phyloP scores from a whole-genome alignment of 2,113 vertebrate species.

The Romanogobio albipinnatus region DNA sequence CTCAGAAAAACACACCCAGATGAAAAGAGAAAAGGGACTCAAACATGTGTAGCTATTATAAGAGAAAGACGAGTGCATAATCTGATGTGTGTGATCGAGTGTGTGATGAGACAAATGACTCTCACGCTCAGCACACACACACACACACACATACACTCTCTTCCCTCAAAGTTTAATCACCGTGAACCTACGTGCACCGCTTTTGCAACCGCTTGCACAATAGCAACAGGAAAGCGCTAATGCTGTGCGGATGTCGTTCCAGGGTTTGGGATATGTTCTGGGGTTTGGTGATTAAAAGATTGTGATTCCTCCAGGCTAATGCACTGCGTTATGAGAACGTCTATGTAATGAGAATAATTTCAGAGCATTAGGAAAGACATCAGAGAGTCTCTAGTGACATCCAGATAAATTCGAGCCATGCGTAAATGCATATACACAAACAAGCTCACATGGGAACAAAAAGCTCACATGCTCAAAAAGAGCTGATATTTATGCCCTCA shows the following conservation, averaged over 20 bases:
- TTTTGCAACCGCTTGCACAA: constrained; percentile 5
- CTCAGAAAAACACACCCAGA: constrained; percentile 25
- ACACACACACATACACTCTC: not conserved
- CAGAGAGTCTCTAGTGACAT: constrained; percentile 23
- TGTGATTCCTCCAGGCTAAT: constrained; percentile 39
- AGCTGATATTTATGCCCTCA: constrained; percentile 20
- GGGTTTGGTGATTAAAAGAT: constrained; percentile 40
- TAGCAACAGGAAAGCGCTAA: not conserved
- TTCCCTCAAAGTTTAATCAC: constrained; percentile 43
- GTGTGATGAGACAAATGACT: constrained; percentile 30
- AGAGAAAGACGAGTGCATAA: constrained; percentile 35
- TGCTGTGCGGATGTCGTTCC: not conserved
- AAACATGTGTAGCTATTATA: constrained; percentile 26
- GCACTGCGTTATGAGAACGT: constrained; percentile 28
- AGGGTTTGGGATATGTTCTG: constrained; percentile 19
- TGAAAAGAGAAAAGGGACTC: constrained; percentile 17
- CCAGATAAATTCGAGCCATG: constrained; percentile 3
- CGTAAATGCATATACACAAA: constrained; percentile 39
- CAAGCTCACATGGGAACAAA: not conserved
- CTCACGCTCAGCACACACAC: constrained; percentile 9
- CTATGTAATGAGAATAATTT: constrained; percentile 48
- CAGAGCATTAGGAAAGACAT: constrained; percentile 43
- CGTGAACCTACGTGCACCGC: constrained; percentile 31
- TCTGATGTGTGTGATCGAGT: constrained; percentile 45
- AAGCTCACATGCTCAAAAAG: not conserved